Percentiles rank a stretch among this genome's conserved stretches.
Evolutionary conservation across 2,888 invertebrate genomes (phyloP).

Genomic region (Scrobipalpa costella): DNA sequence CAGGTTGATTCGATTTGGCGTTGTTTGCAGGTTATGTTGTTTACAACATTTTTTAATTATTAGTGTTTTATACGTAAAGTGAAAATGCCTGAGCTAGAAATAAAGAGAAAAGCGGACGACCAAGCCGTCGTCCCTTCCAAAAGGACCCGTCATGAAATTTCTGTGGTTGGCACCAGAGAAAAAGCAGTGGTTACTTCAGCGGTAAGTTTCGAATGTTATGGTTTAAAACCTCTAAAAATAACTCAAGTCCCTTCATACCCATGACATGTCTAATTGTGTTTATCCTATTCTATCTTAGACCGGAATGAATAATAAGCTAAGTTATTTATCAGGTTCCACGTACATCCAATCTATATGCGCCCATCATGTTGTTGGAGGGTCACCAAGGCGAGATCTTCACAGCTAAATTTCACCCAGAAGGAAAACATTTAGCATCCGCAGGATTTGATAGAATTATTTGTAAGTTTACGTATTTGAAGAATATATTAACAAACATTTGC

Average conservation of each 20-base stretch:
- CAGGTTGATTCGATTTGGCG: not conserved
- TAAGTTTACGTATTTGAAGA: constrained; percentile 76
- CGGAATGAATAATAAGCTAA: not conserved
- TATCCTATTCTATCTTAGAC: too few species aligned
- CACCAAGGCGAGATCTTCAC: constrained; percentile 98
- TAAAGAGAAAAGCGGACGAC: constrained; percentile 84
- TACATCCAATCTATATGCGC: constrained; percentile 93
- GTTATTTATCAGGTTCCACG: constrained; percentile 83
- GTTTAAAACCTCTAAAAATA: too few species aligned
- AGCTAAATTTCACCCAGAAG: constrained; percentile 97
- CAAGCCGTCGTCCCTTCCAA: constrained; percentile 83
- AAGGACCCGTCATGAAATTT: constrained; percentile 85
- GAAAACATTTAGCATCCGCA: constrained; percentile 94
- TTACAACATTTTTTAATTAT: constrained; percentile 5
- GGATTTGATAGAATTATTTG: constrained; percentile 98
- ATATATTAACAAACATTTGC: not conserved
- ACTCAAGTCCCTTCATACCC: too few species aligned
- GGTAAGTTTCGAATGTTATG: constrained; percentile 76
- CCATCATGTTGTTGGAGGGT: constrained; percentile 97
- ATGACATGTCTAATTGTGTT: too few species aligned
- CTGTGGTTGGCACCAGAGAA: constrained; percentile 86
- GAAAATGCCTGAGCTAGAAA: constrained; percentile 75
- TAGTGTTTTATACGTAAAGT: not conserved
- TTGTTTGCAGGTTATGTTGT: constrained; percentile 18
- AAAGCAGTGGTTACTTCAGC: constrained; percentile 87